Percentiles rank a stretch among this genome's conserved stretches.
Evolutionary conservation across 2,888 invertebrate species (phyloP).

Genomic region (Eugnorisma glareosa): DNA sequence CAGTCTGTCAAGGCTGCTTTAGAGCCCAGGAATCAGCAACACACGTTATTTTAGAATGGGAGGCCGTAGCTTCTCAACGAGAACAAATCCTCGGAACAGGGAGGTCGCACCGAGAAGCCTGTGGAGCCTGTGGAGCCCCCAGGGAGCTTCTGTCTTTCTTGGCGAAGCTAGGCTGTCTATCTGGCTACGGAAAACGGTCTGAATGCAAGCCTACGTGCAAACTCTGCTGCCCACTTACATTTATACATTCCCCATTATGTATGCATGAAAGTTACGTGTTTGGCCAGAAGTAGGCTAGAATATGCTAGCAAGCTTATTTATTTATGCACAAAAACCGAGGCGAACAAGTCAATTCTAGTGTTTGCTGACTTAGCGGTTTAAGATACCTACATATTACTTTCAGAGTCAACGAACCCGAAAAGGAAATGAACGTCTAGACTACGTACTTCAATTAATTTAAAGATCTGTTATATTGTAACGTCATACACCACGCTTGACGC

Average conservation of each 20-base stretch:
- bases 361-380: slow-evolving; percentile 6
- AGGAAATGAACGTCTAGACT: slow-evolving; percentile 80
- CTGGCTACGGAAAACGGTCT: neutral
- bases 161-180: neutral
- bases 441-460: slow-evolving; percentile 68
- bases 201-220: neutral
- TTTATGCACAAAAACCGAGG: neutral
- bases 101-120: neutral
- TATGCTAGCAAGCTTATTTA: neutral
- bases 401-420: slow-evolving; percentile 77
- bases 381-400: slow-evolving; percentile 15
- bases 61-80: neutral
- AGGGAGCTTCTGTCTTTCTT: neutral
- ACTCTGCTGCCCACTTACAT: neutral
- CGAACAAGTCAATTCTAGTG: neutral
- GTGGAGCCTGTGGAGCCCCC: neutral
- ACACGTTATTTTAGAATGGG: neutral
- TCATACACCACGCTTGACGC: slow-evolving; percentile 11
- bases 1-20: neutral
- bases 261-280: neutral
- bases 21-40: neutral
- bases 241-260: neutral
- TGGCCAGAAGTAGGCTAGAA: neutral
- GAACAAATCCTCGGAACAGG: neutral
- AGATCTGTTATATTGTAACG: slow-evolving; percentile 48